Conservation (phyloP, 1,140 invertebrate genomes). For the Drosophila orosa region DNA sequence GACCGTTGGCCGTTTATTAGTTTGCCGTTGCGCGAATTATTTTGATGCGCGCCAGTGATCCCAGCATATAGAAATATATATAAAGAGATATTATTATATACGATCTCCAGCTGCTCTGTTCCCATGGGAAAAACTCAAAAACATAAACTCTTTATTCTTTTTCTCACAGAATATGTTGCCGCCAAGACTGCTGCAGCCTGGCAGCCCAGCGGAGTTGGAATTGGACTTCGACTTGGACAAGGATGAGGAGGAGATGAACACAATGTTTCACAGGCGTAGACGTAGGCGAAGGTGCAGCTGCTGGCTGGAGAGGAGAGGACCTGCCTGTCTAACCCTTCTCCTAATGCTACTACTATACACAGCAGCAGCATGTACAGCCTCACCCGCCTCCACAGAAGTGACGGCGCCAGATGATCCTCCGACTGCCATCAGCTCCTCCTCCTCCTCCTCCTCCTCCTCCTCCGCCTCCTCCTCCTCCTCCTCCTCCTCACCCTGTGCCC, state of each 20-base stretch:
- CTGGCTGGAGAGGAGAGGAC: not conserved
- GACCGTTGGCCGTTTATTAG: constrained; percentile 68
- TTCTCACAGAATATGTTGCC: constrained; percentile 61
- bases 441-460: constrained; percentile 48
- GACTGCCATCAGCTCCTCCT: constrained; percentile 13
- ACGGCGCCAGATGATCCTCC: not conserved
- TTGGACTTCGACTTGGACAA: not conserved
- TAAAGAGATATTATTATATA: not conserved
- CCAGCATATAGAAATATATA: not conserved
- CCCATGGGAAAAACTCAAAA: constrained; percentile 49
- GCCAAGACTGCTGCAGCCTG: constrained; percentile 44
- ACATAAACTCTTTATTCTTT: not conserved
- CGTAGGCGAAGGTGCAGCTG: constrained; percentile 51
- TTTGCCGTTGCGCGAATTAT: constrained; percentile 71
- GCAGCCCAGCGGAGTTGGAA: constrained; percentile 18
- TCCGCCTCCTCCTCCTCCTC: constrained; percentile 41
- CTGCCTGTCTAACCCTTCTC: constrained; percentile 25
- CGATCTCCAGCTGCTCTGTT: constrained; percentile 25
- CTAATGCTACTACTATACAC: constrained; percentile 12
- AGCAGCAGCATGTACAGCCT: constrained; percentile 12
- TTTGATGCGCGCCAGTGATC: constrained; percentile 55
- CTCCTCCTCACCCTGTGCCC: constrained; percentile 63
- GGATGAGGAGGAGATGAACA: constrained; percentile 27
- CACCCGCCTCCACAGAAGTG: constrained; percentile 19
- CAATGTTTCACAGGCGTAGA: constrained; percentile 62